Evolutionary conservation across 1,140 invertebrate genomes (phyloP), one percentile per base, ranked within the genome.

Genomic region (Aphaenogaster rudis): DNA sequence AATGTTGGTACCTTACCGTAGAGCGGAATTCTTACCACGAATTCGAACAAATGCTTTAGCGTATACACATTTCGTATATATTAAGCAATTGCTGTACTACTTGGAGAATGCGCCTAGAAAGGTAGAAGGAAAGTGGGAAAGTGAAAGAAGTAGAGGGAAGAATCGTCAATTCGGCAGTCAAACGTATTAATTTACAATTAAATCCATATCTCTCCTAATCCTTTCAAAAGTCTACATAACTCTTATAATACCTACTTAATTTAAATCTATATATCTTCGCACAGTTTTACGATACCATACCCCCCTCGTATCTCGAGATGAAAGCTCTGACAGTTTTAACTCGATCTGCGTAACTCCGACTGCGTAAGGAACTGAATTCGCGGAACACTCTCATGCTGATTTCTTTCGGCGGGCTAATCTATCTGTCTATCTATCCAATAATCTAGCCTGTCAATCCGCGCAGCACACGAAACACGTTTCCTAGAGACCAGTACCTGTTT

Each of bases 371-470:
- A 69, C 36, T 71, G 64, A 81, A 71, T 11, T 69, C 50, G 78
- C 48, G 50, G 69, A 61, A 84, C 42, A 28, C 28, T 21, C 52
- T 61, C 39, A 36, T 42, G 48, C 28, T 48, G 21, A 17, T 21
- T 76, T 21, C 28, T 63, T 61, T 61, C 52, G 42, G 15, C 48
- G 13, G 8, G 7, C 36, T 54, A 71, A 74, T 74, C 57, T 59
- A 57, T 71, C 64, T 39, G 36, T 82, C 21, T 69, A 69, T 59
- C 57, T 76, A 76, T 84, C 28, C 33, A 74, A 59, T 82, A 72
- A 84, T 84, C 69, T 74, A 76, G n/a, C 69, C 54, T 84, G 69
- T 50, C 80, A 76, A 50, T 84, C 72, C 69, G 42, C 42, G 54
- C 42, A 13, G 28, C 42, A 33, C 42, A 48, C n/a, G 69, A 50